Evolutionary conservation across 2,888 invertebrate genomes (phyloP).

Genomic region (Penaeus monodon): DNA sequence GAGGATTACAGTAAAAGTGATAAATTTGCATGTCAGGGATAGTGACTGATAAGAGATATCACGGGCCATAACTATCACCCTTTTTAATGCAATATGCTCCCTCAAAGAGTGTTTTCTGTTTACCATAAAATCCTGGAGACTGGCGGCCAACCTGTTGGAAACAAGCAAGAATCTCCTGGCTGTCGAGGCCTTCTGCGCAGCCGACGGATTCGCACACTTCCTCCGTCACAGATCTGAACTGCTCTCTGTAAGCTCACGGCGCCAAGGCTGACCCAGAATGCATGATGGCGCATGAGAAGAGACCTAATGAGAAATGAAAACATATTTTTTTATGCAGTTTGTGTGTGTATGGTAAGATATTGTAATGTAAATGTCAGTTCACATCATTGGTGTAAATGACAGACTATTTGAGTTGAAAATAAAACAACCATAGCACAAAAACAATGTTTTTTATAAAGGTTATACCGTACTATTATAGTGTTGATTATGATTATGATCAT

Average conservation of each 20-base stretch:
- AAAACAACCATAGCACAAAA: too few species aligned
- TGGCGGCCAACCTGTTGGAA: constrained; percentile 19
- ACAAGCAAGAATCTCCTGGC: constrained; percentile 24
- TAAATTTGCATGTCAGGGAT: not conserved
- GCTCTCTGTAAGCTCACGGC: not conserved
- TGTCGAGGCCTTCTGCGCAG: constrained; percentile 8
- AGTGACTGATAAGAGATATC: not conserved
- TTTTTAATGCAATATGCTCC: too few species aligned
- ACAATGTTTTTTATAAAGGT: too few species aligned
- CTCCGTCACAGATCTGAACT: not conserved
- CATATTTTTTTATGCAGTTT: too few species aligned
- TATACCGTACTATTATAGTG: too few species aligned
- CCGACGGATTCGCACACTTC: not conserved
- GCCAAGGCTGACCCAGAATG: constrained; percentile 43
- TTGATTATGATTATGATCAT: too few species aligned
- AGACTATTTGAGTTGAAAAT: too few species aligned
- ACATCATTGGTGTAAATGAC: too few species aligned
- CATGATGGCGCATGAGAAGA: constrained; percentile 44
- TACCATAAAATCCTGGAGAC: not conserved
- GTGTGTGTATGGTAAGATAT: too few species aligned
- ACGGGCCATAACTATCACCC: too few species aligned
- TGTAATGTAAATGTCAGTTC: too few species aligned
- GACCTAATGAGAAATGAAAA: constrained; percentile 12
- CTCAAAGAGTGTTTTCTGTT: not conserved
- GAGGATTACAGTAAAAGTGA: not conserved